Base-by-base conservation (phyloP, 2,888 invertebrate genomes). In the Lithophane ornitopus region DNA sequence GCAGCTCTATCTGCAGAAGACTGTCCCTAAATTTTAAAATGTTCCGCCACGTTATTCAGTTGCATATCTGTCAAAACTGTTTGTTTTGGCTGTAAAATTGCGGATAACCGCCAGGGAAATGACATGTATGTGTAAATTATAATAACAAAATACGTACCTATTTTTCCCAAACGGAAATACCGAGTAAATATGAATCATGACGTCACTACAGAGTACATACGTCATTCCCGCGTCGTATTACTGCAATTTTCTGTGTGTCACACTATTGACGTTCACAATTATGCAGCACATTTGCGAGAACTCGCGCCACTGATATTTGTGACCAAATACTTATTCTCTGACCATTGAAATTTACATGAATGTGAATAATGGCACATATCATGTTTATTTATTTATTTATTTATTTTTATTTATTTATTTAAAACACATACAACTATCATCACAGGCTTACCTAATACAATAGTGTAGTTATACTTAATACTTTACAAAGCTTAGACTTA, bases 201-300 rank as follows among this genome's bases (percentile, higher is more conserved):
- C 63, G 58, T 75, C 56, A 63, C 67, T 34, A 59, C 68, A 62
- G 68, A 56, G 52, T 58, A 54, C 56, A 28, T 28, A 56, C 71
- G 80, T 76, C 87, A 81, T 39, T 85, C 46, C 3, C 44, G 34
- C 75, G 80, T 76, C 73, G 66, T 26, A 80, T 86, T 86, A 80
- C 56, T 74, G 59, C 69, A 68, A 75, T 71, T 58, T 71, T 54
- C 70, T 61, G 73, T 65, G 73, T 65, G 67, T 75, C 70, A 63
- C 54, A 39, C 41, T 77, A 80, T 82, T 86, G 84, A 77, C 71
- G 52, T 74, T 61, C 26, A 71, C 52, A 68, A 78, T 84, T 72
- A 82, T 74, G 75, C 74, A 75, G 58, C 44, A 28, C 70, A 78
- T 74, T 68, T 56, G 16, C 52, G 9, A 67, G 46, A 68, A 61